Base-by-base conservation (phyloP, 2,797 vertebrate genomes). In the Onychomys leucogaster region DNA sequence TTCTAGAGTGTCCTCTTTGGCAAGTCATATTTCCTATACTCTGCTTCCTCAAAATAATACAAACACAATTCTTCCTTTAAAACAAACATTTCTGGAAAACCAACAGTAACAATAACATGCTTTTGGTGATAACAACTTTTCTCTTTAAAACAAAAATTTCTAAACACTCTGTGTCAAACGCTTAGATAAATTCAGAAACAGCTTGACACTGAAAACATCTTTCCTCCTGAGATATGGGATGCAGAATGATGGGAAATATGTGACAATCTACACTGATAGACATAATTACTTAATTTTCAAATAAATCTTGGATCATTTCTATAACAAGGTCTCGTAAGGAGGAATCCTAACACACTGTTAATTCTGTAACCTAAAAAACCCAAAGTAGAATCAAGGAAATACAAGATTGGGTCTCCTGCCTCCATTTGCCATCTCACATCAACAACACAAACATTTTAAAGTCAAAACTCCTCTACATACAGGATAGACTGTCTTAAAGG, bases 111-210 rank as follows among this genome's bases (percentile, higher is more conserved):
- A 94, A 23, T 25, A 43, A 59, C 46, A 61, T 2, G 9, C 0
- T 71, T 4, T 46, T 81, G 71, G 5, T 77, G 23, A 5, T 46
- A 87, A 41, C 14, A 52, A 49, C 17, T 57, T 37, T 94, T 87
- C 63, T 59, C 43, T 52, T 41, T 78, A 57, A 93, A 95, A 77
- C 11, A 84, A n/a, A 89, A 96, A 78, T 93, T 95, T 9, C 37
- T 76, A 92, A 17, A 37, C 43, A 41, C 52, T 77, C 21, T 77
- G 12, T 69, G 81, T 14, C 41, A 71, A 46, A 85, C 27, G 17
- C 41, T 83, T 17, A 59, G 27, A 78, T 41, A 82, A 92, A 96
- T 7, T 91, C 43, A 92, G 29, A 93, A 93, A 90, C 63, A 71
- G 0, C 17, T 93, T 75, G n/a, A 86, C 84, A 75, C 63, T 3